Evolutionary conservation across 1,140 invertebrate genomes (phyloP), one percentile per base, ranked within the genome.

Genomic region (Halictus rubicundus): DNA sequence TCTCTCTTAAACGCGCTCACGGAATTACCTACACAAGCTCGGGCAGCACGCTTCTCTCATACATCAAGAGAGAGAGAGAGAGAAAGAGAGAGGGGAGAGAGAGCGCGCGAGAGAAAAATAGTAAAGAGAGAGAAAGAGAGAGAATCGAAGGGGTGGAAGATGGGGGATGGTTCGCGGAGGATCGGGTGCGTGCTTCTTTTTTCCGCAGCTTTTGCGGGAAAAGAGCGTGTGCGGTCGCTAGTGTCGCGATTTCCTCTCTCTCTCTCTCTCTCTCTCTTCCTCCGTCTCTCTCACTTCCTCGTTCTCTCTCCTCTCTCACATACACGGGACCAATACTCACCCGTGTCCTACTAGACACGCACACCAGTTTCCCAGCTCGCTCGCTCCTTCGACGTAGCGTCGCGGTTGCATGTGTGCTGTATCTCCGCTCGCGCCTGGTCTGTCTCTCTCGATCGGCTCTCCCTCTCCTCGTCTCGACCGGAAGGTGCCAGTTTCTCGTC

Each of bases 401-500:
- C 49, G 49, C 49, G 14, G 49, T 4, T 19, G 14, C 49, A 16
- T 52, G 54, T 57, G 65, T 78, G 61, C 63, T 80, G 63, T 78
- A 63, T 82, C 80, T 77, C 77, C n/a, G 21, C 19, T n/a, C 54
- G 54, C 72, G 25, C 25, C 42, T 12, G 42, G 19, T 66, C 78
- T 71, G 14, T 88, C 85, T 87, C 68, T 65, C 73, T 73, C 64
- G 69, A 49, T 25, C 42, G 63, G 54, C 39, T 71, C 65, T 59
- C 71, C 65, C 78, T 81, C 75, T 63, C 68, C 66, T 81, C 82
- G 84, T 89, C 87, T 85, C 88, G 87, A 89, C 90, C 89, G 89
- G 90, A 91, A 91, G 90, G 88, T 90, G 90, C 90, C 90, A 91
- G 90, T 91, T 91, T 91, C 89, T 90, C 90, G 82, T 89, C 88